Percentiles rank a stretch among this genome's conserved stretches.
phyloP scores from a whole-genome alignment of 2,113 vertebrate species.

The Azemiops feae region DNA sequence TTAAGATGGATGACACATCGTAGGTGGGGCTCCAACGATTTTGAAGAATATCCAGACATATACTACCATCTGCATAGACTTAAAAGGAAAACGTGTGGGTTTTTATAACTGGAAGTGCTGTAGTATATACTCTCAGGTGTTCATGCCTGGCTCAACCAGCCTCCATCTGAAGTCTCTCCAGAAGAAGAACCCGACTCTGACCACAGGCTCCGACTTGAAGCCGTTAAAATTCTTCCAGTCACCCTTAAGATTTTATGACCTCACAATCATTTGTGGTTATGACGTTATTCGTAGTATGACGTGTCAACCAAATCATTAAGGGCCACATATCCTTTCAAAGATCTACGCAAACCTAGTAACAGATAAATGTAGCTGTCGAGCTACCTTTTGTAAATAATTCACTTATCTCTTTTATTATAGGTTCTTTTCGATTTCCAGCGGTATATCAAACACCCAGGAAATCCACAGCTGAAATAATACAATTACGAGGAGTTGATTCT shows the following conservation, averaged over 20 bases:
- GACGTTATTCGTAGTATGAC: background rate
- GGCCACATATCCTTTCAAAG: background rate
- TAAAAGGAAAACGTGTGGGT: slow-evolving; percentile 33
- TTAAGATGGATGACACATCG: slow-evolving; percentile 98
- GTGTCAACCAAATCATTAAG: background rate
- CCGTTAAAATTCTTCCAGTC: no score
- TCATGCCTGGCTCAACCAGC: background rate
- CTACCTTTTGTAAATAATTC: background rate
- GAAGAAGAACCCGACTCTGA: background rate
- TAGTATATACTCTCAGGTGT: background rate
- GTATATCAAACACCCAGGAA: background rate
- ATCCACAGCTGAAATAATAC: background rate
- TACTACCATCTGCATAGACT: slow-evolving; percentile 99
- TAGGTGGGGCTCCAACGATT: slow-evolving; percentile 99
- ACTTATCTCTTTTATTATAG: background rate
- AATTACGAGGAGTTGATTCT: background rate
- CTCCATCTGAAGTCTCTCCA: background rate
- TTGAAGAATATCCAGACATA: slow-evolving; percentile 99
- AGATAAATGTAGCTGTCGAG: background rate
- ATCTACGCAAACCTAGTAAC: background rate
- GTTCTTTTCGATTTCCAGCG: background rate
- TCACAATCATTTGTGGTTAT: background rate
- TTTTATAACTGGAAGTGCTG: background rate
- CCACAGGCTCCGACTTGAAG: background rate
- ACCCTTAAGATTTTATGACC: background rate